Conservation (phyloP, 2,113 vertebrate genomes). For the Manacus vitellinus region DNA sequence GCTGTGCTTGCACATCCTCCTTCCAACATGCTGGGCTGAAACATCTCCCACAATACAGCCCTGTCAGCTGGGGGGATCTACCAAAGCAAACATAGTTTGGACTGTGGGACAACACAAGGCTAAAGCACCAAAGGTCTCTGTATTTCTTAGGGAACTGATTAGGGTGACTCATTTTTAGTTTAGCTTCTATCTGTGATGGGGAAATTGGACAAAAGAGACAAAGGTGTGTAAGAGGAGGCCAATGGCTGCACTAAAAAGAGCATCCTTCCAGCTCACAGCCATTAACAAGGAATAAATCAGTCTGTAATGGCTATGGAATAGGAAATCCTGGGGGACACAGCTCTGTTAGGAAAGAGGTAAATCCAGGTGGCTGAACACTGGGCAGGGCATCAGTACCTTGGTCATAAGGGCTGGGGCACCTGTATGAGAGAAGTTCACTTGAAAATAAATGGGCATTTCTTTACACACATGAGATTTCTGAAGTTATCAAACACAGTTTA, state of each 20-base stretch:
- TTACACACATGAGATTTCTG: not conserved
- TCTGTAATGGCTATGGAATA: not conserved
- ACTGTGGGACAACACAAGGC: rapidly evolving
- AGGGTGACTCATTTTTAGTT: not conserved
- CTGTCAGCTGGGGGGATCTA: not conserved
- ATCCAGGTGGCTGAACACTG: not conserved
- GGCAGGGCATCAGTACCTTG: not conserved
- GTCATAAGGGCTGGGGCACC: not conserved
- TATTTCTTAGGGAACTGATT: not conserved
- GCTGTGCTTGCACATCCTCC: not conserved
- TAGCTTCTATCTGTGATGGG: not conserved
- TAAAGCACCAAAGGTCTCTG: not conserved
- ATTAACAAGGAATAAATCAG: not conserved
- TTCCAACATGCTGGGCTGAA: not conserved
- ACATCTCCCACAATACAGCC: not conserved
- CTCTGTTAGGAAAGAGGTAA: not conserved
- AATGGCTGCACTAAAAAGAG: not conserved
- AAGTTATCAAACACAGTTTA: not conserved
- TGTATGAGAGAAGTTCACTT: not conserved
- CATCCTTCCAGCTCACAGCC: not conserved
- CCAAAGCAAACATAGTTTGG: rapidly evolving
- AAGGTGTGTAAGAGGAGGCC: not conserved
- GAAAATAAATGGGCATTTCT: not conserved
- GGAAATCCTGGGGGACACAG: not conserved
- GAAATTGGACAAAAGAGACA: not conserved